Conservation (phyloP, 2,888 invertebrate genomes). For the Sarcophaga caerulescens region DNA sequence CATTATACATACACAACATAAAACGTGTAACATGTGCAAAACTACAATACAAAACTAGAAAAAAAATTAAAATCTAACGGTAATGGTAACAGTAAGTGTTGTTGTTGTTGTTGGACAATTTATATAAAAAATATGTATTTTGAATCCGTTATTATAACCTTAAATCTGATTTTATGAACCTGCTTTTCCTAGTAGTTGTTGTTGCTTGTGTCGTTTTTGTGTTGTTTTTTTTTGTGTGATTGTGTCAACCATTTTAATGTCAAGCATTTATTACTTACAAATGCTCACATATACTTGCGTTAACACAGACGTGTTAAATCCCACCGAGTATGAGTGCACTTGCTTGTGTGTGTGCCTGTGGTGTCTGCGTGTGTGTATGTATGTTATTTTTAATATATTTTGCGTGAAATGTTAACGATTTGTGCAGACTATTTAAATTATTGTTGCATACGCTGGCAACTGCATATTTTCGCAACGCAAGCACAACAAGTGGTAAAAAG, state of each 20-base stretch:
- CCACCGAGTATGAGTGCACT: background rate
- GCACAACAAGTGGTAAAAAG: conserved; percentile 49
- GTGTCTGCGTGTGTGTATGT: background rate
- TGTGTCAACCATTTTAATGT: conserved; percentile 37
- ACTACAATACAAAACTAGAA: background rate
- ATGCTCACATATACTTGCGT: background rate
- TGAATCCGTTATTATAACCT: conserved; percentile 29
- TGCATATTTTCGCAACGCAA: conserved; percentile 20
- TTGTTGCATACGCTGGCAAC: conserved; percentile 20
- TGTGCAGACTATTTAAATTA: conserved; percentile 50
- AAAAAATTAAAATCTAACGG: background rate
- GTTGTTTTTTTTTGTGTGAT: background rate
- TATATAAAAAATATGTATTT: conserved; percentile 8
- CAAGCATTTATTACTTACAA: conserved; percentile 26
- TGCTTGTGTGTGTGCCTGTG: background rate
- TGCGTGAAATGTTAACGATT: conserved; percentile 53
- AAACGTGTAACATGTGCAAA: background rate
- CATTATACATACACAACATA: background rate
- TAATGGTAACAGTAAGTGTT: background rate
- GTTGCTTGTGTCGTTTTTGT: too few relatives aligned
- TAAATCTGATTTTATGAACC: conserved; percentile 54
- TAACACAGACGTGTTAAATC: background rate
- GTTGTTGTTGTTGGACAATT: conserved; percentile 9
- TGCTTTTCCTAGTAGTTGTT: background rate
- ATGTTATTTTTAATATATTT: conserved; percentile 47